These are phyloP conservation scores for Catharus fuscescens DNA, from an alignment of 2,113 vertebrate species.

Conservation along the genomic window DNA sequence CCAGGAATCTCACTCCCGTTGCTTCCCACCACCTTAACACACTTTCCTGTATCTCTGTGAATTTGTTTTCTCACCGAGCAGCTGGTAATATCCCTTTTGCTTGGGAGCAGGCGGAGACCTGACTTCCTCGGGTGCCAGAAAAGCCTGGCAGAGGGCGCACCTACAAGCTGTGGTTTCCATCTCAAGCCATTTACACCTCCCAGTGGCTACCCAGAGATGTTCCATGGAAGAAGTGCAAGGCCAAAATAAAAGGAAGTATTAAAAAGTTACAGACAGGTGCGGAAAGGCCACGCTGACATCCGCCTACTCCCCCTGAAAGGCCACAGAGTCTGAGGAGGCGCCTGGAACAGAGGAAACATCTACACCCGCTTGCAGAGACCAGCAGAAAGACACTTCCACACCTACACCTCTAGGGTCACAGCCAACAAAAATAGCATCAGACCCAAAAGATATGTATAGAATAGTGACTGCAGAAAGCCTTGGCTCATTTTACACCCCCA, in stretches of 20 bases:
- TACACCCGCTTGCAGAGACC: not conserved
- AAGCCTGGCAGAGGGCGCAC: slow-evolving; percentile 26
- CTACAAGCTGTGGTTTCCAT: slow-evolving; percentile 43
- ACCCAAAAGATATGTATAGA: slow-evolving; percentile 58
- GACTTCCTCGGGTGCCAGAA: slow-evolving; percentile 27
- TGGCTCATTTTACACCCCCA: slow-evolving; percentile 35
- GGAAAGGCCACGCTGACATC: not conserved
- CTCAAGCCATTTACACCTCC: slow-evolving; percentile 38
- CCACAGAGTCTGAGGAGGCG: not conserved
- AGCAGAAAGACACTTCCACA: slow-evolving; percentile 31
- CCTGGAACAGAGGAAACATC: not conserved
- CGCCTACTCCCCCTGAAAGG: not conserved
- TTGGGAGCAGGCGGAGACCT: slow-evolving; percentile 50
- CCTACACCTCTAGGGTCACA: slow-evolving; percentile 8
- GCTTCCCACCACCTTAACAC: slow-evolving; percentile 60
- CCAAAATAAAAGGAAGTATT: slow-evolving; percentile 28
- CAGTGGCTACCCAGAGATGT: slow-evolving; percentile 23
- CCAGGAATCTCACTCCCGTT: slow-evolving; percentile 71
- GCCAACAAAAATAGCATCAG: slow-evolving; percentile 59
- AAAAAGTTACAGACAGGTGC: not conserved
- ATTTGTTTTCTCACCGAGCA: slow-evolving; percentile 61
- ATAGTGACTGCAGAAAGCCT: slow-evolving; percentile 1
- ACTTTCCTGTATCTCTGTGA: slow-evolving; percentile 47
- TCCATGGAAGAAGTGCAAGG: not conserved
- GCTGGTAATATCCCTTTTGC: slow-evolving; percentile 62